Conservation (phyloP, 2,113 vertebrate genomes). For the Spizaetus ornatus region DNA sequence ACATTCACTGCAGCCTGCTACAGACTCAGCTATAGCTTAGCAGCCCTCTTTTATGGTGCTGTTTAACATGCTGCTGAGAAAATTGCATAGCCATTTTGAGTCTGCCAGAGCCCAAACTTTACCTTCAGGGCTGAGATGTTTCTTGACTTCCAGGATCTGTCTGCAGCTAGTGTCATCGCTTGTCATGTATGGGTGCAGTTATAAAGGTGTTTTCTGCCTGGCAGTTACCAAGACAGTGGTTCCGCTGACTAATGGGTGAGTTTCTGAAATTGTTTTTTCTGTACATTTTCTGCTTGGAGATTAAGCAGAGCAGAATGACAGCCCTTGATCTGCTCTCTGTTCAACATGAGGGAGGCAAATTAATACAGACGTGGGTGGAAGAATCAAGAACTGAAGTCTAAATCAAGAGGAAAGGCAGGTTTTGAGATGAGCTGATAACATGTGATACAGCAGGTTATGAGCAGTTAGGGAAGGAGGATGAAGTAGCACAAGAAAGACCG, state of each 20-base stretch:
- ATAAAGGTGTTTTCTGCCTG: neutral
- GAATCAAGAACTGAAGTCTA: conserved; percentile 28
- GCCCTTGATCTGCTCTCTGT: conserved; percentile 27
- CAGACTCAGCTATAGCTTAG: neutral
- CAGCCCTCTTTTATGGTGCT: neutral
- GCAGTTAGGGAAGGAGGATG: neutral
- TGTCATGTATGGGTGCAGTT: neutral
- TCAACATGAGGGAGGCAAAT: conserved; percentile 39
- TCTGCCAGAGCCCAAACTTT: neutral
- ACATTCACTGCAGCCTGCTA: neutral
- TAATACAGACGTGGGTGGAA: conserved; percentile 18
- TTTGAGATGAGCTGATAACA: conserved; percentile 1
- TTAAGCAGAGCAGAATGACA: conserved; percentile 19
- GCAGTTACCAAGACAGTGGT: neutral
- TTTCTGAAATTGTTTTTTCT: conserved; percentile 6
- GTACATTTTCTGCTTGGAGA: conserved; percentile 35
- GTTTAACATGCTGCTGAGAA: neutral
- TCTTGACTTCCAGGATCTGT: neutral
- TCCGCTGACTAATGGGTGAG: neutral
- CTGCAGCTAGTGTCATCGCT: neutral
- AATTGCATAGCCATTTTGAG: neutral
- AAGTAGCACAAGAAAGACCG: neutral
- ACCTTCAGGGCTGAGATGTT: neutral
- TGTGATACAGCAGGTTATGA: neutral
- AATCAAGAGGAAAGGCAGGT: conserved; percentile 20